phyloP scores from a whole-genome alignment of 1,140 invertebrate species.

The Plectus sambesii region DNA sequence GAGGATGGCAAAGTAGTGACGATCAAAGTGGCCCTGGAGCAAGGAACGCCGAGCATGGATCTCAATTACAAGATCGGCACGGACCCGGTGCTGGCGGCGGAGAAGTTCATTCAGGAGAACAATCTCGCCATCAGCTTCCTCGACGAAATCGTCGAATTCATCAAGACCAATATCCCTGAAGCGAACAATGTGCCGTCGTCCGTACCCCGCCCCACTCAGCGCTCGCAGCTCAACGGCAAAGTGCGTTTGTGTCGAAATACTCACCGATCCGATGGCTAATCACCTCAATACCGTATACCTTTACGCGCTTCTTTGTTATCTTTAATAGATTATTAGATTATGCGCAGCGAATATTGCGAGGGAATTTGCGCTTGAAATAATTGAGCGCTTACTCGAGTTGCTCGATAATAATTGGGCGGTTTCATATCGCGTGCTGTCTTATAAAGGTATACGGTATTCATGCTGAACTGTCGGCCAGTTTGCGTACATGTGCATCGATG shows the following conservation, averaged over 20 bases:
- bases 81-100: constrained; percentile 58
- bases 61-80: constrained; percentile 73
- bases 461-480: not conserved
- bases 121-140: constrained; percentile 22
- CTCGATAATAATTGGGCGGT: too few relatives aligned
- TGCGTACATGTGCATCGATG: not conserved
- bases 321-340: too few relatives aligned
- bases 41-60: constrained; percentile 68
- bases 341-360: too few relatives aligned
- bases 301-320: too few relatives aligned
- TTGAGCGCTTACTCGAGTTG: too few relatives aligned
- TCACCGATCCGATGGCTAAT: too few relatives aligned
- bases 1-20: constrained; percentile 16
- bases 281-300: too few relatives aligned
- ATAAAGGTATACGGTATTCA: too few relatives aligned
- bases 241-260: too few relatives aligned
- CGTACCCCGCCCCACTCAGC: constrained; percentile 8
- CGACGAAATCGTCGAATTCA: constrained; percentile 29
- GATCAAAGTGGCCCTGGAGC: constrained; percentile 79
- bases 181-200: constrained; percentile 9
- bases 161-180: constrained; percentile 28
- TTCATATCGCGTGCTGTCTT: too few relatives aligned
- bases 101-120: constrained; percentile 53
- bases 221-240: constrained; percentile 10
- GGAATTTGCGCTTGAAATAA: too few relatives aligned